Conservation (phyloP, 2,113 vertebrate genomes). For the Takifugu flavidus region DNA sequence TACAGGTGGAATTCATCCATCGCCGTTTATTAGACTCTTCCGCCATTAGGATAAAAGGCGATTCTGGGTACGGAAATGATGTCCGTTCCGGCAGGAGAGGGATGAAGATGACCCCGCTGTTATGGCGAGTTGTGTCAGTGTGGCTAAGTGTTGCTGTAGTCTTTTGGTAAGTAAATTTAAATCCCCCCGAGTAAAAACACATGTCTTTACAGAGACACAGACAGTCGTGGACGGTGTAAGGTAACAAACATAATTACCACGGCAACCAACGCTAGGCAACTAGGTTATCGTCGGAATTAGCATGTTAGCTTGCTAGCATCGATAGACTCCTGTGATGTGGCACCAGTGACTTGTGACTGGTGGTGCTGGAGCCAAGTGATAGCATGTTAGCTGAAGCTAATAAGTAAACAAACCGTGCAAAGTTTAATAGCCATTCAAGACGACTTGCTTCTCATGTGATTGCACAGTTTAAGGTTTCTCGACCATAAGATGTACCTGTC, state of each 20-base stretch:
- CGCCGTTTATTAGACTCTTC: neutral
- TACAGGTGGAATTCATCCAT: neutral
- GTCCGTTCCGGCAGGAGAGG: conserved; percentile 64
- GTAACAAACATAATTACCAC: neutral
- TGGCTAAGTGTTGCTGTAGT: conserved; percentile 57
- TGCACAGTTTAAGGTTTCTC: too few species aligned
- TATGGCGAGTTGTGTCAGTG: conserved; percentile 60
- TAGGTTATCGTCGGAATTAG: neutral
- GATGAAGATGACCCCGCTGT: conserved; percentile 67
- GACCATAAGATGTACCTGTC: too few species aligned
- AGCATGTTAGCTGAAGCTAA: neutral
- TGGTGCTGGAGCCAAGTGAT: neutral
- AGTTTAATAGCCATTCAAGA: neutral
- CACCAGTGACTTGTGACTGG: conserved; percentile 51
- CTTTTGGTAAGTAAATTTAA: conserved; percentile 57
- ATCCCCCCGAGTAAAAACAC: neutral
- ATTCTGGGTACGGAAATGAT: conserved; percentile 51
- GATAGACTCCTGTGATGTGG: conserved; percentile 56
- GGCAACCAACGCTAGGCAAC: neutral
- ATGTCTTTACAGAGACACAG: neutral
- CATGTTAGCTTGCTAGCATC: conserved; percentile 17
- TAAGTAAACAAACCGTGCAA: neutral
- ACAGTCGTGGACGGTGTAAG: neutral
- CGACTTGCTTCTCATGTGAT: neutral
- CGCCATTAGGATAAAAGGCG: neutral